These are phyloP conservation scores for Odiellus spinosus DNA, from an alignment of 2,888 invertebrate species.

Conservation along the genomic window DNA sequence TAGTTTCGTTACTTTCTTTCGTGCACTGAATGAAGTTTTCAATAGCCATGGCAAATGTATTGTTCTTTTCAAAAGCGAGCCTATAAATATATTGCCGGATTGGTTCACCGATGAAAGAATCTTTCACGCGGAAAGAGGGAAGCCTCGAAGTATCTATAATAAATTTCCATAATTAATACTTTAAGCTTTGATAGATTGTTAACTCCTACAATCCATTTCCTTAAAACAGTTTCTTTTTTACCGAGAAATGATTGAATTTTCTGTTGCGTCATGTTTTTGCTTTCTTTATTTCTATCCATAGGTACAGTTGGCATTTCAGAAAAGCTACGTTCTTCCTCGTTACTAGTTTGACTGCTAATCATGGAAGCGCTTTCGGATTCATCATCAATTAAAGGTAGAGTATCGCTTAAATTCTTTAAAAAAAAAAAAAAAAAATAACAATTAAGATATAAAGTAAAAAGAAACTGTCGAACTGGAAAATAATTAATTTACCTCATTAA, in stretches of 20 bases:
- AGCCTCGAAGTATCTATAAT: too few species aligned
- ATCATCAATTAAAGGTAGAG: slow-evolving; percentile 3
- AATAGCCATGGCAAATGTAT: slow-evolving; percentile 80
- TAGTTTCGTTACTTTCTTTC: slow-evolving; percentile 69
- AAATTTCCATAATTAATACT: too few species aligned
- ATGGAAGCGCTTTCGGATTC: slow-evolving; percentile 14
- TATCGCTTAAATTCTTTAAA: background rate
- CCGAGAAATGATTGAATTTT: slow-evolving; percentile 55
- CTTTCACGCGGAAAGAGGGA: too few species aligned
- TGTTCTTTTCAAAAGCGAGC: slow-evolving; percentile 63
- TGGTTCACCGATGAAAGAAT: too few species aligned
- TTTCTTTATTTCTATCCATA: slow-evolving; percentile 20
- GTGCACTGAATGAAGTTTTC: slow-evolving; percentile 88
- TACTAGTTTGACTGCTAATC: slow-evolving; percentile 13
- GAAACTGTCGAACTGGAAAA: too few species aligned
- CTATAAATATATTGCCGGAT: slow-evolving; percentile 8
- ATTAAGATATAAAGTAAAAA: too few species aligned
- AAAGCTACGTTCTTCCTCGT: slow-evolving; percentile 14
- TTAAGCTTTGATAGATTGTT: too few species aligned
- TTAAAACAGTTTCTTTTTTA: too few species aligned
- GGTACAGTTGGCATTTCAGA: slow-evolving; percentile 14
- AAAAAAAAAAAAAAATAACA: too few species aligned
- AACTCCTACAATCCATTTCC: too few species aligned
- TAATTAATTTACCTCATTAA: too few species aligned
- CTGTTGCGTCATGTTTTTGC: slow-evolving; percentile 56